Percentiles rank a stretch among this genome's conserved stretches.
phyloP scores from a whole-genome alignment of 2,113 vertebrate species.

The Synchiropus splendidus region DNA sequence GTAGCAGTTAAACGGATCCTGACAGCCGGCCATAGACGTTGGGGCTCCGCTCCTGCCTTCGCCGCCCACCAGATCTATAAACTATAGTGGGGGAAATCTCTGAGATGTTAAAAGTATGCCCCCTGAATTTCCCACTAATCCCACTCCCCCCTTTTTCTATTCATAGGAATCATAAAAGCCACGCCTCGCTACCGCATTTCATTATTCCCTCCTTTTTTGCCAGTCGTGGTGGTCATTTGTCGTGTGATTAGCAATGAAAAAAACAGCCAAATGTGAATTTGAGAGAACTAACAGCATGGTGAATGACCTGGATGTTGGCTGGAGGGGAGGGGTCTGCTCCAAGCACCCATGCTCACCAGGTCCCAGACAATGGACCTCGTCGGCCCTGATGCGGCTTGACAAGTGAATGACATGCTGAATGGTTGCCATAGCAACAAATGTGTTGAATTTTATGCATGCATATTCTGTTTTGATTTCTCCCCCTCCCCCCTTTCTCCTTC shows the following conservation, averaged over 20 bases:
- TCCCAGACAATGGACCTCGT: slow-evolving; percentile 95
- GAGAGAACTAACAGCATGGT: slow-evolving; percentile 55
- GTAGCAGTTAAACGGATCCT: slow-evolving; percentile 58
- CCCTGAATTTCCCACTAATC: slow-evolving; percentile 51
- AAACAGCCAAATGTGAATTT: slow-evolving; percentile 56
- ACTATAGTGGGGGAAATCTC: slow-evolving; percentile 49
- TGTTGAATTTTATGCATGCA: slow-evolving; percentile 98
- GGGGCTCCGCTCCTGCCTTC: slow-evolving; percentile 25
- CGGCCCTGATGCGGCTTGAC: slow-evolving; percentile 97
- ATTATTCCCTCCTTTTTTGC: slow-evolving; percentile 33
- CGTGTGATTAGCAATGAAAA: slow-evolving; percentile 59
- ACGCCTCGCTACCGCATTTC: slow-evolving; percentile 41
- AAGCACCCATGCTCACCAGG: slow-evolving; percentile 72
- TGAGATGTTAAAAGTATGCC: slow-evolving; percentile 48
- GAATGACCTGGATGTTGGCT: slow-evolving; percentile 62
- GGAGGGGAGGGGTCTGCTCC: slow-evolving; percentile 34
- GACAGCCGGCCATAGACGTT: slow-evolving; percentile 55
- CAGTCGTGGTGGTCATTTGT: slow-evolving; percentile 53
- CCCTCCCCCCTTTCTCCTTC: slow-evolving; percentile 5
- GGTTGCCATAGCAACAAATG: slow-evolving; percentile 98
- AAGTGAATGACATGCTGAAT: slow-evolving; percentile 98
- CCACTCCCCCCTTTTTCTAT: slow-evolving; percentile 24
- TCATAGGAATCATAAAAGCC: slow-evolving; percentile 54
- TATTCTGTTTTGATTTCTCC: slow-evolving; percentile 72
- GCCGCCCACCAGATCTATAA: slow-evolving; percentile 46